A percentile compares a stretch with the other conserved stretches of the same genome.
Conservation (phyloP, 2,888 invertebrate genomes). For the Mactromeris polynyma region DNA sequence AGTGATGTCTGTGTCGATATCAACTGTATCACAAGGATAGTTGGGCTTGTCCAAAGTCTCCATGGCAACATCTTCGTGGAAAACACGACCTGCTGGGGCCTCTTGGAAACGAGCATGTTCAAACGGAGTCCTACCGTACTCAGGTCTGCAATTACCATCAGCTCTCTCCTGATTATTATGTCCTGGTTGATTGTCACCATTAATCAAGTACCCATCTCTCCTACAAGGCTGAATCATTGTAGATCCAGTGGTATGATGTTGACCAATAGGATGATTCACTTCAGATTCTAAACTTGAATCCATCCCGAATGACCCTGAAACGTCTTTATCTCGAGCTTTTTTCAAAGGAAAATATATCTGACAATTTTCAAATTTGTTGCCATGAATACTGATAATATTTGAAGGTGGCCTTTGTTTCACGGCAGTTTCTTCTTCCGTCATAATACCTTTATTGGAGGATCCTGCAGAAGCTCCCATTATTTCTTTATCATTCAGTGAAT, state of each 20-base stretch:
- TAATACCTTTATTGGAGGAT: neutral
- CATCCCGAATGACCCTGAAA: neutral
- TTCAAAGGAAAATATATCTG: neutral
- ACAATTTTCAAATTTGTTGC: conserved; percentile 11
- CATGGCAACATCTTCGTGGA: neutral
- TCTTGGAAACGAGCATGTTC: neutral
- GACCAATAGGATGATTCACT: neutral
- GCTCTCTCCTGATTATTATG: neutral
- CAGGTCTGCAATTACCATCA: neutral
- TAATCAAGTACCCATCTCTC: neutral
- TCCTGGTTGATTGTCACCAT: neutral
- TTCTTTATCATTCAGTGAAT: neutral
- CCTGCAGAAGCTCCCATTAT: neutral
- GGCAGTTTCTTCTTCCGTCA: neutral
- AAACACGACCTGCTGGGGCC: neutral
- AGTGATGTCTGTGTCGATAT: neutral
- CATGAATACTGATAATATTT: neutral
- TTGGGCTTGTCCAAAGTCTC: neutral
- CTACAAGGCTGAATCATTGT: neutral
- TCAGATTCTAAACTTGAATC: neutral
- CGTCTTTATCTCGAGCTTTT: neutral
- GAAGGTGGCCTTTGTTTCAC: neutral
- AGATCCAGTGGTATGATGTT: neutral
- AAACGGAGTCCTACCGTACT: neutral
- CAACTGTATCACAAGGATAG: neutral